phyloP scores from a whole-genome alignment of 2,888 invertebrate genomes.

The Unio delphinus region DNA sequence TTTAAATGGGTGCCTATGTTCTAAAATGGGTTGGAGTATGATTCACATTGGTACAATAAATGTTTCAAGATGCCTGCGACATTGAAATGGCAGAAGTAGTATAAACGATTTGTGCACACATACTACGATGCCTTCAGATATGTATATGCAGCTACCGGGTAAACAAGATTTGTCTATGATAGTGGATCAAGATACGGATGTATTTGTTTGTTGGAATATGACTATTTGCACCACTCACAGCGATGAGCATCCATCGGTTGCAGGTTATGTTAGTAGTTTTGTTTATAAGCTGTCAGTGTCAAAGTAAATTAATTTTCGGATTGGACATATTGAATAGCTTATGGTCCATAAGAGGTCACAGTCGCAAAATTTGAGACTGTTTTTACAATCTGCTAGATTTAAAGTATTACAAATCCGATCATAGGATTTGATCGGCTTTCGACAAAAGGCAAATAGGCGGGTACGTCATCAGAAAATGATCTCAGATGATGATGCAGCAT shows the following conservation, averaged over 20 bases:
- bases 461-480: slow-evolving; percentile 21
- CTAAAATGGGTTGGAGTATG: slow-evolving; percentile 10
- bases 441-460: slow-evolving; percentile 18
- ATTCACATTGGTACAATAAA: slow-evolving; percentile 3
- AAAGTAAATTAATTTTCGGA: slow-evolving; percentile 3
- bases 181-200: slow-evolving; percentile 3
- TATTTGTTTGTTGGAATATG: slow-evolving; percentile 15
- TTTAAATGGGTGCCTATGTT: background rate
- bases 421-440: slow-evolving; percentile 5
- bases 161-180: slow-evolving; percentile 11
- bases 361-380: slow-evolving; percentile 24
- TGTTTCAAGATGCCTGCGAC: slow-evolving; percentile 24
- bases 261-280: slow-evolving; percentile 17
- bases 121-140: slow-evolving; percentile 27
- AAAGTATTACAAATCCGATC: slow-evolving; percentile 12
- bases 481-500: slow-evolving; percentile 35
- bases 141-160: slow-evolving; percentile 20
- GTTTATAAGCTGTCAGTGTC: slow-evolving; percentile 1
- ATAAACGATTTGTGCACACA: slow-evolving; percentile 23
- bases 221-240: slow-evolving; percentile 16
- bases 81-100: background rate
- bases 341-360: slow-evolving; percentile 20
- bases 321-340: slow-evolving; percentile 15
- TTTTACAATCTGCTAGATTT: slow-evolving; percentile 40
- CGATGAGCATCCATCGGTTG: slow-evolving; percentile 16